phyloP scores from a whole-genome alignment of 23 tunicate species.

The Halocynthia roretzi region DNA sequence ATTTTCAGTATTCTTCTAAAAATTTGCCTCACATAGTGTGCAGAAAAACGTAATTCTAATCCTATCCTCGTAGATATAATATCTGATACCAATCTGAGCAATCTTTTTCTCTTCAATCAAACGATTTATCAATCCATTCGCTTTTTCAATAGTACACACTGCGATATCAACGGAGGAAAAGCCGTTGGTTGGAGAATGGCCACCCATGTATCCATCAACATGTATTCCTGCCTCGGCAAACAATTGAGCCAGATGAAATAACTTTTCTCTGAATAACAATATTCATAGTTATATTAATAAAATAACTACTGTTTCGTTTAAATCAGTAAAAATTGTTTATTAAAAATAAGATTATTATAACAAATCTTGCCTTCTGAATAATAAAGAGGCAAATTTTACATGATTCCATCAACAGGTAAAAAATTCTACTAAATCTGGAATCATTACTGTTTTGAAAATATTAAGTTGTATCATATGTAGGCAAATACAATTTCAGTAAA shows the following conservation, averaged over 20 bases:
- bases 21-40: background rate
- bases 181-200: conserved; percentile 83
- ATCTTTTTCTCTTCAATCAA: conserved; percentile 65
- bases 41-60: background rate
- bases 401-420: no score
- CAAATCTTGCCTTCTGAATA: background rate
- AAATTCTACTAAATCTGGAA: no score
- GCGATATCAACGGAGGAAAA: conserved; percentile 74
- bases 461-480: no score
- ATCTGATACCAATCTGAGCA: conserved; percentile 45
- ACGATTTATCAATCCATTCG: conserved; percentile 77
- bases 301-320: background rate
- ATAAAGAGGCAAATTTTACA: no score
- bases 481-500: no score
- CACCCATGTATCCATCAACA: conserved; percentile 90
- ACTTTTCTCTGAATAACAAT: conserved; percentile 55
- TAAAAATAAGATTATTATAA: background rate
- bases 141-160: conserved; percentile 96
- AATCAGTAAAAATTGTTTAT: background rate
- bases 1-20: background rate
- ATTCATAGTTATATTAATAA: no score
- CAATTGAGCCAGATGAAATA: conserved; percentile 42
- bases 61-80: background rate
- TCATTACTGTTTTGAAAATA: no score
- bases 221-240: conserved; percentile 65